phyloP scores from a whole-genome alignment of 1,140 invertebrate genomes.

The Lepidurus couesii region DNA sequence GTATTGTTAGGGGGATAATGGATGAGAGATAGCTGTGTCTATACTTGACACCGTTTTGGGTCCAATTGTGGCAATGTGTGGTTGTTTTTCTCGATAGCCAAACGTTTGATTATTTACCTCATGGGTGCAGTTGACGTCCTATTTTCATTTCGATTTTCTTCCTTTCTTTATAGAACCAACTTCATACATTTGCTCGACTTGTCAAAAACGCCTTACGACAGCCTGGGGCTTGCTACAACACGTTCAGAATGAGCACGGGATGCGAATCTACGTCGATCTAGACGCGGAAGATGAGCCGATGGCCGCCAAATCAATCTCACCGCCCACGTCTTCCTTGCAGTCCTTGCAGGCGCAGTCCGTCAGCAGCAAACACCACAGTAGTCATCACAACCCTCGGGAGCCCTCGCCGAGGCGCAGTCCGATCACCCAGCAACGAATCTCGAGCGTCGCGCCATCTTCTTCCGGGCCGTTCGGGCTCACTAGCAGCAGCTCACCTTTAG shows the following conservation, averaged over 20 bases:
- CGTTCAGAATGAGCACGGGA: conserved; percentile 85
- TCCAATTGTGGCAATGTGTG: conserved; percentile 5
- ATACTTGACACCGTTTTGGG: conserved; percentile 16
- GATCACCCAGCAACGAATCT: conserved; percentile 42
- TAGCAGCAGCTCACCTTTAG: not conserved
- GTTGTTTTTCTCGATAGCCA: not conserved
- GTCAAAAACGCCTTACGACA: conserved; percentile 79
- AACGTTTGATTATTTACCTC: not conserved
- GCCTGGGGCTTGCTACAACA: conserved; percentile 93
- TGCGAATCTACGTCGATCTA: conserved; percentile 79
- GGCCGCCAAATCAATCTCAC: conserved; percentile 25
- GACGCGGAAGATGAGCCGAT: conserved; percentile 32
- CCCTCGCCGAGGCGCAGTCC: conserved; percentile 49
- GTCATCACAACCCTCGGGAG: conserved; percentile 46
- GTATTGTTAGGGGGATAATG: conserved; percentile 12
- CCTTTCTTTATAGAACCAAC: conserved; percentile 77
- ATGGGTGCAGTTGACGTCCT: not conserved
- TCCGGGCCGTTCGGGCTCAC: not conserved
- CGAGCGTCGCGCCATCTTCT: not conserved
- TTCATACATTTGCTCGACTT: conserved; percentile 89
- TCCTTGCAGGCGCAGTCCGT: conserved; percentile 48
- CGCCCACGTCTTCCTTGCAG: conserved; percentile 44
- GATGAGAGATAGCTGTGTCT: not conserved
- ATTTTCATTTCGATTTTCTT: conserved; percentile 32
- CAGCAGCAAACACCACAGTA: conserved; percentile 48